Conservation (phyloP, 2,113 vertebrate species). For the Aplodontia rufa region DNA sequence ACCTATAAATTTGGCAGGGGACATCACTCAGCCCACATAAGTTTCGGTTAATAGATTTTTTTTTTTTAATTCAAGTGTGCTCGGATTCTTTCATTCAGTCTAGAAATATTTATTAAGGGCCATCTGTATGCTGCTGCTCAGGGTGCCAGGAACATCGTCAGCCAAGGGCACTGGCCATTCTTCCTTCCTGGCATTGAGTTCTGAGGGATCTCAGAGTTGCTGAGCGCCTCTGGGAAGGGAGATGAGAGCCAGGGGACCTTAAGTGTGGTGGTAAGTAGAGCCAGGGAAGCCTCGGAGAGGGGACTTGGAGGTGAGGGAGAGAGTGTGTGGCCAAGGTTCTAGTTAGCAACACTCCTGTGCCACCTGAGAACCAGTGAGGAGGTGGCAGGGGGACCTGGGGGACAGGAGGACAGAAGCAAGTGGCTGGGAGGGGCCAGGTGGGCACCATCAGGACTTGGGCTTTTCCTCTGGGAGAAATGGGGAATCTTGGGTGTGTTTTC, state of each 20-base stretch:
- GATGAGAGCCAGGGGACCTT: neutral
- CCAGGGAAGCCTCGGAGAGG: neutral
- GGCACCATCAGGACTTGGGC: neutral
- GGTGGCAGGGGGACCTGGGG: fast-evolving
- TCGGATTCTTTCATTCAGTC: neutral
- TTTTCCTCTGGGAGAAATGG: neutral
- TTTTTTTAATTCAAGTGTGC: neutral
- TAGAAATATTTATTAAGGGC: neutral
- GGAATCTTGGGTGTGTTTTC: neutral
- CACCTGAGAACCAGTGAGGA: neutral
- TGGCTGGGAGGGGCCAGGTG: fast-evolving
- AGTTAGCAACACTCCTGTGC: neutral
- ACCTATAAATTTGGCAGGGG: neutral
- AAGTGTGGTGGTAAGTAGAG: neutral
- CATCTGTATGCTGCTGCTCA: neutral
- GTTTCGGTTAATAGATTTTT: neutral
- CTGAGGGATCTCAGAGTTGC: neutral
- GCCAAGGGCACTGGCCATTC: neutral
- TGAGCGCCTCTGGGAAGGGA: fast-evolving
- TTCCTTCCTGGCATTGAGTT: neutral
- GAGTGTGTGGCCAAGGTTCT: neutral
- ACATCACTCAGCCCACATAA: neutral
- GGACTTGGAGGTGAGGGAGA: neutral
- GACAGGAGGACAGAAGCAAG: neutral
- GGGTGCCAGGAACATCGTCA: neutral